Evolutionary conservation across 35 echinoderm and acorn worm genomes (phyloP).

Genomic region (Ptychodera flava): DNA sequence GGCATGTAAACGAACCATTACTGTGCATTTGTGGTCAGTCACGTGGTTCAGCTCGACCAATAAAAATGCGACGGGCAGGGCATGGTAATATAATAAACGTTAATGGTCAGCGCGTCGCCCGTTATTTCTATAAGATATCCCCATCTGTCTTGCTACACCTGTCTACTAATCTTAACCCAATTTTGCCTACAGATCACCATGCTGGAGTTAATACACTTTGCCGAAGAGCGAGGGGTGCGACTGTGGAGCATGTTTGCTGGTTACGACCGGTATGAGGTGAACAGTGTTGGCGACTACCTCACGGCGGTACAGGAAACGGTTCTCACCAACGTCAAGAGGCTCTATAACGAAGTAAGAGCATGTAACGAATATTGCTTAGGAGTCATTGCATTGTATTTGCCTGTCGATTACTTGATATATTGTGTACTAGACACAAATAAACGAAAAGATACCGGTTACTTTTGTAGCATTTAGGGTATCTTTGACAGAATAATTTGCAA

Average conservation of each 20-base stretch:
- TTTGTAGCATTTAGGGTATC: no score
- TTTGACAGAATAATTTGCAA: no score
- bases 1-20: neutral
- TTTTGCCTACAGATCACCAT: slow-evolving; percentile 81
- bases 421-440: no score
- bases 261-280: slow-evolving; percentile 47
- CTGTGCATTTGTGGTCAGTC: neutral
- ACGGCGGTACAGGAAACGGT: slow-evolving; percentile 53
- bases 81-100: no score
- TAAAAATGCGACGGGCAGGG: neutral
- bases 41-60: neutral
- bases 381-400: no score
- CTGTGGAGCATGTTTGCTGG: slow-evolving; percentile 57
- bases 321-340: slow-evolving; percentile 76
- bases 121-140: no score
- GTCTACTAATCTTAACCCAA: neutral
- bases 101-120: no score
- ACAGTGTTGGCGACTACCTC: slow-evolving; percentile 36
- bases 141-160: neutral
- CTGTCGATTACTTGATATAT: no score
- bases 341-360: slow-evolving; percentile 72
- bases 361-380: no score
- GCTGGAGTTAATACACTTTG: slow-evolving; percentile 66
- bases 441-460: no score
- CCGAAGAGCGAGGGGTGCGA: slow-evolving; percentile 48